Conservation (phyloP, 2,797 vertebrate species). For the Oceanodroma leucorhoa region DNA sequence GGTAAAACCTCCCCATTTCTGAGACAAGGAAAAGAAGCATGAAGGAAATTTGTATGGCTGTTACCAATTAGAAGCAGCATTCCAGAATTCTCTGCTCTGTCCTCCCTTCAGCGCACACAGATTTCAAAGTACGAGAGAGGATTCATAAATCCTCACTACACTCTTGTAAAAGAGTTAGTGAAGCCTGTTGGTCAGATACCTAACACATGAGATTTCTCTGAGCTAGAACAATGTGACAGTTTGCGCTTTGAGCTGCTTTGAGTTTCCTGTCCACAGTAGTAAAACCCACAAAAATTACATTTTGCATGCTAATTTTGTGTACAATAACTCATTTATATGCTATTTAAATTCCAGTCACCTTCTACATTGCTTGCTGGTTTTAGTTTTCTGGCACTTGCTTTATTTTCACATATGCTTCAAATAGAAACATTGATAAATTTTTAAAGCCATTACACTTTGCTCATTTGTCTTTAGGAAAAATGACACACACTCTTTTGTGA, state of each 20-base stretch:
- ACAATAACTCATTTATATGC: background rate
- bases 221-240: background rate
- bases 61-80: background rate
- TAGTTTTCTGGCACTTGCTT: background rate
- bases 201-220: background rate
- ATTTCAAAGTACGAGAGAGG: background rate
- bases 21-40: background rate
- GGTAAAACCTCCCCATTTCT: background rate
- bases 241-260: background rate
- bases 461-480: background rate
- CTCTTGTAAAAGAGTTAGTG: background rate
- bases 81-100: background rate
- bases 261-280: background rate
- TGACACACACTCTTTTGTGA: background rate
- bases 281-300: background rate
- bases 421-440: constrained; percentile 5
- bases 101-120: background rate
- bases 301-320: background rate
- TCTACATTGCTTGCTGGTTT: background rate
- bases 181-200: background rate
- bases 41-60: background rate
- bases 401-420: constrained; percentile 9
- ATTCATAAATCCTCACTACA: background rate
- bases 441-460: background rate
- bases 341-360: constrained; percentile 18